phyloP scores from a whole-genome alignment of 2,888 invertebrate genomes.

The Drosophila glabriapex region DNA sequence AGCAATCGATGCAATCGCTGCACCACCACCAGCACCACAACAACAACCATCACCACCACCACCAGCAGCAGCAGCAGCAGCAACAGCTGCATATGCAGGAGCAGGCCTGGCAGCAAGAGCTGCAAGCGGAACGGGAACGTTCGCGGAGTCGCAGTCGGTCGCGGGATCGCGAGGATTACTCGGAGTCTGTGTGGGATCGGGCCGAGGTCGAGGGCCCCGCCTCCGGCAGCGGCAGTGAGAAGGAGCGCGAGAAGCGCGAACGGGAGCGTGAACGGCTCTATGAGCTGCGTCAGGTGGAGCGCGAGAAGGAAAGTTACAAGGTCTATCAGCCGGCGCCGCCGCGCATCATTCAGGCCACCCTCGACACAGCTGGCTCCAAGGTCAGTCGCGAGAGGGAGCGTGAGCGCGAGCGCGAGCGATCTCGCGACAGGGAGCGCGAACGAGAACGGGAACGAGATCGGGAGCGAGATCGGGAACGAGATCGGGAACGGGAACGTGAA shows the following conservation, averaged over 20 bases:
- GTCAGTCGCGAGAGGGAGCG: constrained; percentile 14
- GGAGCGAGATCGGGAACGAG: neutral
- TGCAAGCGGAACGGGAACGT: constrained; percentile 82
- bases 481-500: constrained; percentile 11
- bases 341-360: constrained; percentile 70
- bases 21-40: constrained; percentile 29
- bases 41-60: constrained; percentile 12
- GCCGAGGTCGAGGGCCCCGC: constrained; percentile 85
- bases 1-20: constrained; percentile 32
- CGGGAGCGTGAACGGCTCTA: constrained; percentile 85
- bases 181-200: constrained; percentile 85
- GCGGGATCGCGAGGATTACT: constrained; percentile 85
- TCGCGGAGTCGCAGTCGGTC: constrained; percentile 85
- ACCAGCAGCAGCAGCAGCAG: constrained; percentile 37
- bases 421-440: constrained; percentile 16
- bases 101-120: constrained; percentile 81
- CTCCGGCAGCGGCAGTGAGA: constrained; percentile 84
- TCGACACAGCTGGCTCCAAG: constrained; percentile 54
- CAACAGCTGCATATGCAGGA: constrained; percentile 29
- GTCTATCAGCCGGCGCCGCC: constrained; percentile 85
- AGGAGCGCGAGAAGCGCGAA: constrained; percentile 85
- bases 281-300: constrained; percentile 85
- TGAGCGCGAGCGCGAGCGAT: constrained; percentile 5
- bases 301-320: constrained; percentile 85
- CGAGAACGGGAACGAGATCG: constrained; percentile 16